Percentiles rank a stretch among this genome's conserved stretches.
Evolutionary conservation across 1,140 invertebrate species (phyloP).

Genomic region (Pygmarrhopalites habei): DNA sequence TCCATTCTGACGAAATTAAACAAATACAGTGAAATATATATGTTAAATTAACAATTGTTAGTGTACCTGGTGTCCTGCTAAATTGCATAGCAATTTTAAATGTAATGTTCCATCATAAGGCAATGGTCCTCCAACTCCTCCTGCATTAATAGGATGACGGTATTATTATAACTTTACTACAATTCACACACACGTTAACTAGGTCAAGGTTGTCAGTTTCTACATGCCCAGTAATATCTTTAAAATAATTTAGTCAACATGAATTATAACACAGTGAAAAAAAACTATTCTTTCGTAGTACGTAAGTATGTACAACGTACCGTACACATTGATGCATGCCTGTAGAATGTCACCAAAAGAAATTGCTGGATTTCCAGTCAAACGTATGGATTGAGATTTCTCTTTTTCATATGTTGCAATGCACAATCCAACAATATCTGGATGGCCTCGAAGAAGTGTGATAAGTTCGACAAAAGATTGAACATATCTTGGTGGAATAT

Average conservation of each 20-base stretch:
- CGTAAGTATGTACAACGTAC: no score
- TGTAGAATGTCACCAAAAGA: slow-evolving; percentile 30
- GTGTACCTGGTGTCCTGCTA: slow-evolving; percentile 41
- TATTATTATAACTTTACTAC: no score
- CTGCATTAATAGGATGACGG: no score
- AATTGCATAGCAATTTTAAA: slow-evolving; percentile 37
- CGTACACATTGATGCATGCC: slow-evolving; percentile 35
- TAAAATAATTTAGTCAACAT: no score
- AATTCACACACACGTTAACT: no score
- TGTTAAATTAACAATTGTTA: slow-evolving; percentile 2
- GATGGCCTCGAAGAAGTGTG: slow-evolving; percentile 33
- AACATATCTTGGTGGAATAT: slow-evolving; percentile 57
- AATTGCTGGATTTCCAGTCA: not conserved
- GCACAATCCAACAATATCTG: slow-evolving; percentile 35
- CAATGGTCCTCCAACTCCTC: slow-evolving; percentile 35
- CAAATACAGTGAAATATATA: slow-evolving; percentile 61
- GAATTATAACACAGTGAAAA: no score
- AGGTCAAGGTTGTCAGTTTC: no score
- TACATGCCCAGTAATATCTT: no score
- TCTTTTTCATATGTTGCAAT: slow-evolving; percentile 29
- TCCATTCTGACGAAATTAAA: slow-evolving; percentile 26
- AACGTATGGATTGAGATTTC: slow-evolving; percentile 10
- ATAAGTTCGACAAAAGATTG: slow-evolving; percentile 34
- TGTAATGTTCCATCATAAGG: slow-evolving; percentile 28
- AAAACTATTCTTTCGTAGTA: no score